Conservation (phyloP, 2,888 invertebrate species). For the Andrena minutula region DNA sequence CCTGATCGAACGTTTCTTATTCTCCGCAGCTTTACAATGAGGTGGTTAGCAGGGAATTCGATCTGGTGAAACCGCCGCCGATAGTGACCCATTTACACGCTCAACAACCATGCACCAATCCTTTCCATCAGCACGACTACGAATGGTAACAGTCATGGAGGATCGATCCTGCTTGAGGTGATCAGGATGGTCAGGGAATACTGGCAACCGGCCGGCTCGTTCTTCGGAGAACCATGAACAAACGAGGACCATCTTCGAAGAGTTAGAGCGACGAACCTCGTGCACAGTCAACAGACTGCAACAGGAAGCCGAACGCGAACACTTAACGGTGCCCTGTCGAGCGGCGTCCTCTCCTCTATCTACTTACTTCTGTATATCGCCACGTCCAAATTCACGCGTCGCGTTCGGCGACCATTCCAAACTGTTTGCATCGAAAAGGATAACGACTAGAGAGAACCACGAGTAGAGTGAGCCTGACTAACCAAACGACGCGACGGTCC, state of each 20-base stretch:
- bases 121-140: constrained; percentile 82
- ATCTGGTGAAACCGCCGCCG: constrained; percentile 78
- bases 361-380: background rate
- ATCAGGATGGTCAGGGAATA: constrained; percentile 40
- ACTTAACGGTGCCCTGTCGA: constrained; percentile 22
- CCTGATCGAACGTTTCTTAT: constrained; percentile 7
- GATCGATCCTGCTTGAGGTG: constrained; percentile 52
- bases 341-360: background rate
- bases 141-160: constrained; percentile 81
- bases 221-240: constrained; percentile 26
- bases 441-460: background rate
- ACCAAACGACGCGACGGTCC: constrained; percentile 33
- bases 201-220: constrained; percentile 31
- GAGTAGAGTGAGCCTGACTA: constrained; percentile 53
- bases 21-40: constrained; percentile 80
- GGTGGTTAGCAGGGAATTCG: constrained; percentile 77
- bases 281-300: background rate
- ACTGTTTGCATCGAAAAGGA: background rate
- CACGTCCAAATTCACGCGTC: no score
- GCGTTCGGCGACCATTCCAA: background rate
- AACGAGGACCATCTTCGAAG: constrained; percentile 24
- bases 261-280: background rate
- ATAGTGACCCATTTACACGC: constrained; percentile 82
- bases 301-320: background rate
- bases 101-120: constrained; percentile 84